Evolutionary conservation across 2,888 invertebrate genomes (phyloP).

Genomic region (Xestia xanthographa): DNA sequence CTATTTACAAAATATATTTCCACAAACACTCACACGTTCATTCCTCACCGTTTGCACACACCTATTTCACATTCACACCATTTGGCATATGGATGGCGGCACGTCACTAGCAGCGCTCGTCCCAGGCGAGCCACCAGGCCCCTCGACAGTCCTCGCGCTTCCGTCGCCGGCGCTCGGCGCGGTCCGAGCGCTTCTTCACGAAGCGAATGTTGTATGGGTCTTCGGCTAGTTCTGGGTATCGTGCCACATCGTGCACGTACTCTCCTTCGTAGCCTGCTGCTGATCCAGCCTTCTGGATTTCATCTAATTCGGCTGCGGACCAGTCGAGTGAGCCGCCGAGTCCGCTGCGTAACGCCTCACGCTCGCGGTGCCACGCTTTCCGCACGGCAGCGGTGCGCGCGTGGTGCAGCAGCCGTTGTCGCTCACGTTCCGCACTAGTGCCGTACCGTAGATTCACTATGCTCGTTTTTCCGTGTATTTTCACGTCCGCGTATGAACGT

Average conservation of each 20-base stretch:
- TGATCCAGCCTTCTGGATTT: constrained; percentile 95
- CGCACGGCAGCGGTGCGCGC: constrained; percentile 96
- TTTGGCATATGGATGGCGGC: constrained; percentile 90
- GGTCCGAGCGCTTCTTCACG: constrained; percentile 94
- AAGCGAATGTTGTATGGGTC: constrained; percentile 98
- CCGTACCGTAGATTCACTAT: constrained; percentile 98
- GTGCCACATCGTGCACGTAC: constrained; percentile 96
- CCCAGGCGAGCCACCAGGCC: constrained; percentile 89
- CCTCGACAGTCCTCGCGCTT: constrained; percentile 91
- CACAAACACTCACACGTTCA: constrained; percentile 82
- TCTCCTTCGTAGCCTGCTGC: constrained; percentile 97
- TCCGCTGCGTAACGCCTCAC: constrained; percentile 95
- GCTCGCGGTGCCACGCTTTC: constrained; percentile 98
- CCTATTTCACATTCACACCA: constrained; percentile 85
- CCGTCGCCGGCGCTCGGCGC: constrained; percentile 93
- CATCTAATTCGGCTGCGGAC: constrained; percentile 96
- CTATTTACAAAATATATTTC: constrained; percentile 90
- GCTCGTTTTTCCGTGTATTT: constrained; percentile 97
- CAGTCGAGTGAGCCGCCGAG: constrained; percentile 95
- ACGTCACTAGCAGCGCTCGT: constrained; percentile 87
- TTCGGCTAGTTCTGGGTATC: constrained; percentile 98
- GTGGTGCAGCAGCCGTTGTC: constrained; percentile 96
- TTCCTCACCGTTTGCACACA: constrained; percentile 83
- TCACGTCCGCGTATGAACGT: constrained; percentile 95
- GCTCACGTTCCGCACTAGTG: constrained; percentile 97